phyloP scores from a whole-genome alignment of 2,113 vertebrate species.

The Bombycilla garrulus region DNA sequence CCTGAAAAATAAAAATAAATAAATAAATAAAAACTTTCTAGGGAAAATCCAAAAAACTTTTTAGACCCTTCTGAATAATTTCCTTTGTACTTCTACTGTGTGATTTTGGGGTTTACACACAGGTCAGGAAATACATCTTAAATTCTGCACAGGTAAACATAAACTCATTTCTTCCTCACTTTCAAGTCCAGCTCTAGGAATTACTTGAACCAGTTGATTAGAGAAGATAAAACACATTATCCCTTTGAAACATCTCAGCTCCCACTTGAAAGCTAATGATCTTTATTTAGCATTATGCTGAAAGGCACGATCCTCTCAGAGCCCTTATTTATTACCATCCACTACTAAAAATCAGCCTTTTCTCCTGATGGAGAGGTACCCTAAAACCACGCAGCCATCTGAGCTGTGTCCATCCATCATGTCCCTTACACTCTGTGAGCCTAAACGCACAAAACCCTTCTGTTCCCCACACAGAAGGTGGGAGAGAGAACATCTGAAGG shows the following conservation, averaged over 20 bases:
- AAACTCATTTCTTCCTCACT: not conserved
- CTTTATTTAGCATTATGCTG: not conserved
- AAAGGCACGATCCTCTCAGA: not conserved
- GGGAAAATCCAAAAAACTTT: not conserved
- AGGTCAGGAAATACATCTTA: not conserved
- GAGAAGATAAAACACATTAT: not conserved
- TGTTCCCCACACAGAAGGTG: not conserved
- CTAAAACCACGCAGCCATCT: fast-evolving
- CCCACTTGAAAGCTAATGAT: not conserved
- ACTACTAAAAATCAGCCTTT: not conserved
- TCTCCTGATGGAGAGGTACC: not conserved
- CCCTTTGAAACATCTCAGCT: not conserved
- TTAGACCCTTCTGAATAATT: not conserved
- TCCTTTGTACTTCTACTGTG: not conserved
- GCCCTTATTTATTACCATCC: not conserved
- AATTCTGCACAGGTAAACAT: not conserved
- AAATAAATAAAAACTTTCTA: not conserved
- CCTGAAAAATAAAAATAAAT: not conserved
- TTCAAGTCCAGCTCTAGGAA: not conserved
- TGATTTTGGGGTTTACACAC: not conserved
- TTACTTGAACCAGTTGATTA: not conserved
- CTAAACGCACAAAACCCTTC: not conserved
- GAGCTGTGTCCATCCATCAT: fast-evolving
- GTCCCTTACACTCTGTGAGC: not conserved
- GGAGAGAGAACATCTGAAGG: not conserved